These are phyloP conservation scores for Orthonevra nobilis DNA, from an alignment of 2,888 invertebrate genomes.

Conservation along the genomic window DNA sequence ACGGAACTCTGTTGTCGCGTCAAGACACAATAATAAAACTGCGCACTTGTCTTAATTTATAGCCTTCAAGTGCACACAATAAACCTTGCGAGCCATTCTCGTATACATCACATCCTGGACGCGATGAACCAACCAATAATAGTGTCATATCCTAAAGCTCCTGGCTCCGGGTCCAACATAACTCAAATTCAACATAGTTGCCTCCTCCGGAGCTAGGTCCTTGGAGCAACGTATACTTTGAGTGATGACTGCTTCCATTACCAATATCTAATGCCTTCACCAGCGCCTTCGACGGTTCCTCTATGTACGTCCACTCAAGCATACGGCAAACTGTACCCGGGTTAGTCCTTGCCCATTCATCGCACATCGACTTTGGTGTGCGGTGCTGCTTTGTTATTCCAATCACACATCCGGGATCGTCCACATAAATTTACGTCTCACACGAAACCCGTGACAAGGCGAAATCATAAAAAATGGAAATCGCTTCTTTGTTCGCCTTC, in stretches of 20 bases:
- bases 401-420: conserved; percentile 22
- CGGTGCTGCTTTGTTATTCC: conserved; percentile 26
- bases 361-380: background rate
- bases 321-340: conserved; percentile 35
- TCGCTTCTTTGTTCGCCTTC: background rate
- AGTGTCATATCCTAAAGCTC: conserved; percentile 46
- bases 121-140: conserved; percentile 54
- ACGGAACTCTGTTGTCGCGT: conserved; percentile 21
- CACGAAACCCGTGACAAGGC: background rate
- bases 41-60: conserved; percentile 41
- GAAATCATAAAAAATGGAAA: conserved; percentile 32
- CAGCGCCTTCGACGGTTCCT: background rate
- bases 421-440: conserved; percentile 30
- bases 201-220: conserved; percentile 6
- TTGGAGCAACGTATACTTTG: conserved; percentile 37
- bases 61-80: conserved; percentile 19
- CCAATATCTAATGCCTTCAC: conserved; percentile 15
- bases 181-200: conserved; percentile 46
- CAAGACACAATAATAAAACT: conserved; percentile 29
- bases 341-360: conserved; percentile 6
- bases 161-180: conserved; percentile 28
- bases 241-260: conserved; percentile 33
- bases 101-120: background rate
- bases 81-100: conserved; percentile 31
- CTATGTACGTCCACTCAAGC: conserved; percentile 19